These are phyloP conservation scores for Rhinolophus sinicus DNA, from an alignment of 2,113 vertebrate genomes.

Conservation along the genomic window DNA sequence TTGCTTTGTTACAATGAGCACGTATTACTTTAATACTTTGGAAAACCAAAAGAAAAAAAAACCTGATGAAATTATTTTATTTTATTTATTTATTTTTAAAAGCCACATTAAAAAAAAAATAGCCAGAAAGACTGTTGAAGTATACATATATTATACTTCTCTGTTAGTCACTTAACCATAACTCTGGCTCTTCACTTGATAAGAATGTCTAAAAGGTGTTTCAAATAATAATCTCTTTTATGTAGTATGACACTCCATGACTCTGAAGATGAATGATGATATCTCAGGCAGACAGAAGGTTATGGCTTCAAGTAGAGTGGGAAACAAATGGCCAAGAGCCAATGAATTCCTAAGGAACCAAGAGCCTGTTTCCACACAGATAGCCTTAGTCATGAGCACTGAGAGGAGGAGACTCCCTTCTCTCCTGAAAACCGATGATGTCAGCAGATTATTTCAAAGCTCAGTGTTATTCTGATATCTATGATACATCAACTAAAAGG, in stretches of 20 bases:
- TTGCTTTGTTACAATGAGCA: neutral
- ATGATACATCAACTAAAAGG: neutral
- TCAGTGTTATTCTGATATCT: conserved; percentile 14
- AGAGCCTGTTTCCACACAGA: conserved; percentile 66
- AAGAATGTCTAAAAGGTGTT: conserved; percentile 53
- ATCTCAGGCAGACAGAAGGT: conserved; percentile 45
- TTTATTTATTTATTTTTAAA: too few species aligned
- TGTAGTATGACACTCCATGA: neutral
- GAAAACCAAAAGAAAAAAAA: neutral
- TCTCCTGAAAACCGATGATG: conserved; percentile 40
- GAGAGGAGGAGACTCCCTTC: conserved; percentile 21
- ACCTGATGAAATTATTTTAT: neutral
- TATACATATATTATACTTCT: neutral
- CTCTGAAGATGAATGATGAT: conserved; percentile 30
- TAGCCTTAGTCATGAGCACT: conserved; percentile 57
- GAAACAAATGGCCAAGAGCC: conserved; percentile 51
- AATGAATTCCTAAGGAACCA: conserved; percentile 71
- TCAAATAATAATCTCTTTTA: conserved; percentile 37
- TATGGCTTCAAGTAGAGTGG: conserved; percentile 25
- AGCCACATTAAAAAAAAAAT: neutral
- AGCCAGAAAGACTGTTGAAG: neutral
- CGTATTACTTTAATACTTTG: neutral
- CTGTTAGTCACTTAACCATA: conserved; percentile 4
- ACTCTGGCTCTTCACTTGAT: conserved; percentile 18
- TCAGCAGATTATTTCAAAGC: conserved; percentile 60